Evolutionary conservation across 2,888 invertebrate genomes (phyloP).

Genomic region (Bruchidius siliquastri): DNA sequence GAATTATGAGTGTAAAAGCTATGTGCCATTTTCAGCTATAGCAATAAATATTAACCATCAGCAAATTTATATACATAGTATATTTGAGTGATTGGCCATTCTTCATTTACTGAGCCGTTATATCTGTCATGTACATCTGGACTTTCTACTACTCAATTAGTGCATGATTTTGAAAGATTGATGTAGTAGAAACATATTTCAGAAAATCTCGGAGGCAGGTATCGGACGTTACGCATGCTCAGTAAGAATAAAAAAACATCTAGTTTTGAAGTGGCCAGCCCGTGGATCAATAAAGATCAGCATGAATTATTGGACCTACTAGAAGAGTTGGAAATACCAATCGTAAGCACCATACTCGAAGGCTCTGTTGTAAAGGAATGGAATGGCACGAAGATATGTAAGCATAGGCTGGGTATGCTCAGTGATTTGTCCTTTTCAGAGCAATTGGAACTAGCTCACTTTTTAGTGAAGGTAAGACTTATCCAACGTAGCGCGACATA

Average conservation of each 20-base stretch:
- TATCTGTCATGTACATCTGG: no score
- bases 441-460: conserved; percentile 11
- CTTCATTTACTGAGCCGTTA: no score
- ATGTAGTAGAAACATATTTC: no score
- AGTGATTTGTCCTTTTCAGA: conserved; percentile 13
- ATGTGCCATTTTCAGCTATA: no score
- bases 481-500: no score
- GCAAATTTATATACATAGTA: no score
- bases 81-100: no score
- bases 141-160: no score
- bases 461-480: conserved; percentile 15
- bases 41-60: no score
- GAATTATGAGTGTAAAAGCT: no score
- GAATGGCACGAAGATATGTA: conserved; percentile 7
- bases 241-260: conserved; percentile 7
- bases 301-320: conserved; percentile 26
- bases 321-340: conserved; percentile 24
- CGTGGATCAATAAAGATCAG: conserved; percentile 30
- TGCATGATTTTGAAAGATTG: no score
- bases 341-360: conserved; percentile 11
- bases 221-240: conserved; percentile 20
- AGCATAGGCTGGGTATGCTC: conserved; percentile 10
- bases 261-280: conserved; percentile 29
- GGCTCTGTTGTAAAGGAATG: conserved; percentile 28
- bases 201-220: conserved; percentile 31